phyloP scores from a whole-genome alignment of 2,113 vertebrate genomes.

The Entomyzon cyanotis region DNA sequence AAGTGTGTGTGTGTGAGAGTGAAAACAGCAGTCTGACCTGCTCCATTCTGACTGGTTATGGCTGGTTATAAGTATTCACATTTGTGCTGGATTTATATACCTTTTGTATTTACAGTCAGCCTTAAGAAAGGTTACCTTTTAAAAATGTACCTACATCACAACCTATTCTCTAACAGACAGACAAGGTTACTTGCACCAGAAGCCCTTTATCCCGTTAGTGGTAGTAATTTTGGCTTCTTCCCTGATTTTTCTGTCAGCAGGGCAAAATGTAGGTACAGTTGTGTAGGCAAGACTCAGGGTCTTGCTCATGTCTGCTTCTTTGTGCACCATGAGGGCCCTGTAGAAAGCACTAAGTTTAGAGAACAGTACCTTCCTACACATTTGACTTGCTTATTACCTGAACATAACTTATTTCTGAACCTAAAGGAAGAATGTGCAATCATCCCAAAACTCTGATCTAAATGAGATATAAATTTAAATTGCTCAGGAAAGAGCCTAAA shows the following conservation, averaged over 20 bases:
- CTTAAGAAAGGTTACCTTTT: neutral
- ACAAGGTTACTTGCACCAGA: neutral
- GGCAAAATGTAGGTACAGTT: neutral
- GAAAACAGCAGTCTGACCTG: neutral
- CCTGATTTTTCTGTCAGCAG: neutral
- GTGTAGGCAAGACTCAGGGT: neutral
- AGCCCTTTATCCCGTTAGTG: neutral
- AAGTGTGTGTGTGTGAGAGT: too few species aligned
- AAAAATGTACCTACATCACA: neutral
- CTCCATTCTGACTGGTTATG: neutral
- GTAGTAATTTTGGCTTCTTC: neutral
- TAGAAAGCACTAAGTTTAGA: neutral
- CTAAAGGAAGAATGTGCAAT: neutral
- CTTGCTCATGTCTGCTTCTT: neutral
- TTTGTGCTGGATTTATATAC: neutral
- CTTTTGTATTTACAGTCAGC: neutral
- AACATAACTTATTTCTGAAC: neutral
- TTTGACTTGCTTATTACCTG: neutral
- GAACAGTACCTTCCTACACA: neutral
- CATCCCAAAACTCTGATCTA: neutral
- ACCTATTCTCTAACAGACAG: neutral
- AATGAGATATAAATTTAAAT: neutral
- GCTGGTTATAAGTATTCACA: neutral
- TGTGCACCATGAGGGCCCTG: neutral
- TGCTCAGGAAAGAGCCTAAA: neutral